Conservation (phyloP, 2,113 vertebrate genomes). For the Corythornis madagascariensis region DNA sequence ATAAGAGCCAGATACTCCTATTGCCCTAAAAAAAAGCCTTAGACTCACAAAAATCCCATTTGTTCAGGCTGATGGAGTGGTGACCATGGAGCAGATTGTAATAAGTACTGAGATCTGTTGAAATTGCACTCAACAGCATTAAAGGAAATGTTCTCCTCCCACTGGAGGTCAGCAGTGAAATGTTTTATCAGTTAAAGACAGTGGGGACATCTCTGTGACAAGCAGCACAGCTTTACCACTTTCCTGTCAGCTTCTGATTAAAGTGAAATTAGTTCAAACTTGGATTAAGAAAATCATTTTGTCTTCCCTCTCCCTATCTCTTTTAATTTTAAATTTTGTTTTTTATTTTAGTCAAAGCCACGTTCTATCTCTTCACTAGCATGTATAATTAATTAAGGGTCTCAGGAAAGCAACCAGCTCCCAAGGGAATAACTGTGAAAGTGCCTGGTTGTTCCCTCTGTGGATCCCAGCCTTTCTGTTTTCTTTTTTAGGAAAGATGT, state of each 20-base stretch:
- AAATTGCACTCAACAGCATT: neutral
- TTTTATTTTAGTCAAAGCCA: slow-evolving; percentile 21
- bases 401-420: slow-evolving; percentile 44
- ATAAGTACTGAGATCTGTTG: slow-evolving; percentile 3
- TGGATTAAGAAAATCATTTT: slow-evolving; percentile 37
- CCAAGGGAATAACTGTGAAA: slow-evolving; percentile 26
- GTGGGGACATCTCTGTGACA: slow-evolving; percentile 25
- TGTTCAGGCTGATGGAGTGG: slow-evolving; percentile 8
- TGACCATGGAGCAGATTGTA: neutral
- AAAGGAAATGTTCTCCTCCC: slow-evolving; percentile 38
- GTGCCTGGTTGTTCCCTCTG: slow-evolving; percentile 12
- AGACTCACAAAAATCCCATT: slow-evolving; percentile 18
- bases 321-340: neutral
- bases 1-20: neutral
- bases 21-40: neutral
- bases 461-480: neutral
- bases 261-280: slow-evolving; percentile 51
- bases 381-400: slow-evolving; percentile 61
- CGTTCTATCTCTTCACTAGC: slow-evolving; percentile 1
- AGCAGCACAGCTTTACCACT: neutral
- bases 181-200: slow-evolving; percentile 48
- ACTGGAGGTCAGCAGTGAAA: slow-evolving; percentile 53
- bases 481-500: neutral
- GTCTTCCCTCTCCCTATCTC: neutral
- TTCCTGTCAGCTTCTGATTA: slow-evolving; percentile 34